Base-by-base conservation (phyloP, 1,140 invertebrate genomes). In the Anastrepha obliqua region DNA sequence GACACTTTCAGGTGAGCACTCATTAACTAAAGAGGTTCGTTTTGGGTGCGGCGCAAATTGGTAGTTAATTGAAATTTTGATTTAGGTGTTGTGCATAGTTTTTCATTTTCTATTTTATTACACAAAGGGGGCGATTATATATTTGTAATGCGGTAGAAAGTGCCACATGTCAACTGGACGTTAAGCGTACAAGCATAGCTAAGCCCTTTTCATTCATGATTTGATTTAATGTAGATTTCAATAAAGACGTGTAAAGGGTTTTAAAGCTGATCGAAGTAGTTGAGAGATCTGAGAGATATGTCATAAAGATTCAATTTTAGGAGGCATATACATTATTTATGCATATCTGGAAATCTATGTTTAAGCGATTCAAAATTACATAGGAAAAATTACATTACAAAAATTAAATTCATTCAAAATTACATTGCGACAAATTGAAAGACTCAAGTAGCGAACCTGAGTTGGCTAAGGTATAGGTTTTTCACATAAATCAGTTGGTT, bases 191-290 rank as follows among this genome's bases (percentile, higher is more conserved):
- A 44, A n/a, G 3, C n/a, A n/a, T 20, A 51, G 47, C 74, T 44
- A 39, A 55, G 74, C 39, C 13, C 44, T 5, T 29, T 47, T n/a
- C 70, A 74, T 74, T 44, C 15, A 17, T n/a, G 13, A 74, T 2
- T 29, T 81, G 74, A 81, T 81, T 81, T 81, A 81, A 81, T 81
- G n/a, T 81, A 51, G 74, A 81, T 81, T 81, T 81, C n/a, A 47
- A 55, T 81, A 81, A 55, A 58, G 9, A 58, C 51, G 74, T 81
- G 74, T 55, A 81, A 55, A 55, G 51, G 9, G 47, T 81, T 58
- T 81, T 3, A 58, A 81, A 20, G 8, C n/a, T 9, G 5, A 8
- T 29, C 11, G 5, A 39, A 67, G 8, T 13, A 5, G 60, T 15
- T 62, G n/a, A 0, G 60, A 17, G 60, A 15, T 17, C 1, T 62